phyloP scores from a whole-genome alignment of 2,113 vertebrate species.

The Nesoenas mayeri region DNA sequence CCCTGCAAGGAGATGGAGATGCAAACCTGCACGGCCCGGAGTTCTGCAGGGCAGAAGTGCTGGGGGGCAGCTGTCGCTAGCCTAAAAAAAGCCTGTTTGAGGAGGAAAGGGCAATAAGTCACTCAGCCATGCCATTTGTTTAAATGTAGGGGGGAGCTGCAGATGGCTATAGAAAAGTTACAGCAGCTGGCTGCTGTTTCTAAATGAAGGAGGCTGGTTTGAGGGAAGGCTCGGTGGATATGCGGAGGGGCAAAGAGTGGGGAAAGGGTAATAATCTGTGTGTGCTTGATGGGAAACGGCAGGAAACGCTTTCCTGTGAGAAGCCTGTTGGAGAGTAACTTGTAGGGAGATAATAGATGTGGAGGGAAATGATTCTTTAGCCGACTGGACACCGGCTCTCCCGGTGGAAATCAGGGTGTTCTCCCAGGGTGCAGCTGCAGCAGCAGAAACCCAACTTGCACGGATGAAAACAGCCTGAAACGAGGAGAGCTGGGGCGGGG shows the following conservation, averaged over 20 bases:
- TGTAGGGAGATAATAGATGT: neutral
- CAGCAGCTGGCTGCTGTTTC: neutral
- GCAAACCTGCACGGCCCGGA: no score
- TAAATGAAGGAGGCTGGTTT: neutral
- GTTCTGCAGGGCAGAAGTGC: neutral
- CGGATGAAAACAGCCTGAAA: neutral
- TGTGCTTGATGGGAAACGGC: neutral
- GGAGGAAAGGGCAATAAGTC: neutral
- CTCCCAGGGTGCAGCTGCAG: neutral
- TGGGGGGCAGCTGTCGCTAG: neutral
- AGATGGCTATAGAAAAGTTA: neutral
- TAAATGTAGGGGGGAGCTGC: neutral
- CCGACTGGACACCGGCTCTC: neutral
- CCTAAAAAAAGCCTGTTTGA: neutral
- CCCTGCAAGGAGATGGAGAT: neutral
- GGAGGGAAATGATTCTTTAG: neutral
- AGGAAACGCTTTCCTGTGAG: neutral
- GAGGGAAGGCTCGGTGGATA: neutral
- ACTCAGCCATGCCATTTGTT: neutral
- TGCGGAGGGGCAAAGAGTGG: neutral
- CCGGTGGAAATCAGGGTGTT: neutral
- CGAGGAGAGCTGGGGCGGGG: accelerated
- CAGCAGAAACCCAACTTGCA: neutral
- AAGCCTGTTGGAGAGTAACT: neutral
- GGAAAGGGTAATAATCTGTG: accelerated